Evolutionary conservation across 2,797 vertebrate genomes (phyloP), one percentile per base, ranked within the genome.

Genomic region (Bufotes viridis): DNA sequence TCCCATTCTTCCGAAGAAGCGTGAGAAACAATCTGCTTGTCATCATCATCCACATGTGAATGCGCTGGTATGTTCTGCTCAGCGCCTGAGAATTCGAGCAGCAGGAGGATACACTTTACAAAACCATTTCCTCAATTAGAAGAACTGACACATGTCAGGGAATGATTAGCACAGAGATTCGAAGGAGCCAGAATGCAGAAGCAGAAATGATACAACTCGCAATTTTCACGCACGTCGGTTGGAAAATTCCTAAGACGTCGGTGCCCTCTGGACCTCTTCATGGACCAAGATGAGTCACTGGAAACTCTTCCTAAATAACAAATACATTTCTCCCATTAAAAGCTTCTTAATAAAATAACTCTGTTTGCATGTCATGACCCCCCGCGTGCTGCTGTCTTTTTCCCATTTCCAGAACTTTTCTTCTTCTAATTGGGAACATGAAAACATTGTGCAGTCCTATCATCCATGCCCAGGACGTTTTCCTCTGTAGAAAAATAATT

Each of bases 1-100:
- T 24, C 26, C 5, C 22, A 24, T 87, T 65, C 82, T 61, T 69
- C 53, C 42, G 65, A 90, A 82, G 12, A 55, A 88, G 0, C 49
- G 75, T 79, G 29, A 82, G 90, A 90, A 82, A 72, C 78, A 65
- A 26, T 78, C 82, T 60, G 26, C 49, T 85, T 84, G 89, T 86
- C 80, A n/a, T 85, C 85, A 89, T 86, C 70, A 17, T 72, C 63
- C 0, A 55, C 63, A 55, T 14, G 3, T 74, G 0, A 1, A 18
- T 49, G 0, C 10, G 72, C 69, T 86, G 84, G 87, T 89, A 84
- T 83, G 57, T 24, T 86, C 89, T 87, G 42, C 85, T n/a, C 74
- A 29, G 14, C 80, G 0, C 26, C 12, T 76, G 78, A 81, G 75
- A 84, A 57, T 82, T 57, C 22, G 63, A 57, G 70, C 84, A 89